Evolutionary conservation across 2,113 vertebrate genomes (phyloP), one percentile per base, ranked within the genome.

Genomic region (Phalacrocorax pelagicus): DNA sequence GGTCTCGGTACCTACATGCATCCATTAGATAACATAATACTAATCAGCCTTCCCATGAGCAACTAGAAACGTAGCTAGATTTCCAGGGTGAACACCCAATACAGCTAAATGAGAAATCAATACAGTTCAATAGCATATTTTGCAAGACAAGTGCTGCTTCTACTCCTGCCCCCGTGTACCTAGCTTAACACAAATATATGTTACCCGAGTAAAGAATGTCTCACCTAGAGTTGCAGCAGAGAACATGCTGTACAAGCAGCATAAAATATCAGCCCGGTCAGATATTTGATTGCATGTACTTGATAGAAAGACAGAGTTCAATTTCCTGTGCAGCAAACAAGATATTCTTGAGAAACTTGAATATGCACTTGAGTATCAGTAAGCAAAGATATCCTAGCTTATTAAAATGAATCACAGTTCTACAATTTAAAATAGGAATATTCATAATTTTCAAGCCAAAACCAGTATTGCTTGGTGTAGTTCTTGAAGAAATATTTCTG

Each of bases 1-100:
- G 90, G 61, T 78, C 40, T 94, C 17, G 3, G 80, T 74, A 47
- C 15, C 93, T 65, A 81, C 85, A 93, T 36, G 66, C 6, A 62
- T 70, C 92, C 96, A 97, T 96, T 94, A 97, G 97, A 92, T 93
- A 96, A 97, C 92, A 81, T 93, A 95, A 97, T 65, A 94, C 88
- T 91, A 92, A 94, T 96, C 93, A 95, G 88, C 94, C 92, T 91
- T 87, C 88, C 94, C 67, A 93, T 34, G 16, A 90, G 81, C 95
- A 97, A 96, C 95, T 54, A 88, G 79, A 94, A 96, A 92, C 73
- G 59, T 62, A 95, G 84, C 58, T 86, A 75, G 77, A 81, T 96
- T 97, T 97, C 78, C 72, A 94, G 90, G 36, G 58, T 75, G 86
- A 94, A 59, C 47, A 96, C 51, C 91, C 97, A 95, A 90, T 81